Evolutionary conservation across 1,140 invertebrate genomes (phyloP).

Genomic region (Campoletis sonorensis): DNA sequence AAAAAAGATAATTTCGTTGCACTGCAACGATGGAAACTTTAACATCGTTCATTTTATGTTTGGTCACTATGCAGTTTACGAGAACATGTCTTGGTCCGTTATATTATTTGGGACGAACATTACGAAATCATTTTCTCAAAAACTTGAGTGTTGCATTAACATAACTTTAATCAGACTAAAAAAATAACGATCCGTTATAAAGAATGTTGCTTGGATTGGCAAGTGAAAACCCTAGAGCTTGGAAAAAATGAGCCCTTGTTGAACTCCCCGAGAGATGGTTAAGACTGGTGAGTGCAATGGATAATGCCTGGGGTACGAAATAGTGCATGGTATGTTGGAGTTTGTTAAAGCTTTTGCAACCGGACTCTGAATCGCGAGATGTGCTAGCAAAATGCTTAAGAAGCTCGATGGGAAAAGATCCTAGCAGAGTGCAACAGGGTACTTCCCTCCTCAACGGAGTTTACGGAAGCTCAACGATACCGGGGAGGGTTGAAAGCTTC

Average conservation of each 20-base stretch:
- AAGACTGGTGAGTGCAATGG: slow-evolving; percentile 14
- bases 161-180: neutral
- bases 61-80: too few relatives aligned
- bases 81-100: too few relatives aligned
- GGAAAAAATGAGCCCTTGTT: neutral
- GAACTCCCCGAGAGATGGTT: slow-evolving; percentile 8
- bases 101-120: too few relatives aligned
- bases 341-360: slow-evolving; percentile 3
- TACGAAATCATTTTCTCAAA: neutral
- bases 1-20: too few relatives aligned
- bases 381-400: slow-evolving; percentile 12
- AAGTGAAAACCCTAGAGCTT: neutral
- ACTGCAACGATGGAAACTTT: too few relatives aligned
- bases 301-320: slow-evolving; percentile 8
- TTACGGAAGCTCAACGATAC: slow-evolving; percentile 25
- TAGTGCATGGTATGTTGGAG: neutral
- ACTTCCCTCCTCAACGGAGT: neutral
- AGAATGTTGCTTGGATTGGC: neutral
- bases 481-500: slow-evolving; percentile 22
- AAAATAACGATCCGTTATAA: neutral
- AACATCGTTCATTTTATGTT: too few relatives aligned
- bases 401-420: slow-evolving; percentile 14
- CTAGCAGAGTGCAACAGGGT: slow-evolving; percentile 26
- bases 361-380: neutral
- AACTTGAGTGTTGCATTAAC: neutral